Evolutionary conservation across 2,888 invertebrate species (phyloP).

Genomic region (Temnothorax ravouxi): DNA sequence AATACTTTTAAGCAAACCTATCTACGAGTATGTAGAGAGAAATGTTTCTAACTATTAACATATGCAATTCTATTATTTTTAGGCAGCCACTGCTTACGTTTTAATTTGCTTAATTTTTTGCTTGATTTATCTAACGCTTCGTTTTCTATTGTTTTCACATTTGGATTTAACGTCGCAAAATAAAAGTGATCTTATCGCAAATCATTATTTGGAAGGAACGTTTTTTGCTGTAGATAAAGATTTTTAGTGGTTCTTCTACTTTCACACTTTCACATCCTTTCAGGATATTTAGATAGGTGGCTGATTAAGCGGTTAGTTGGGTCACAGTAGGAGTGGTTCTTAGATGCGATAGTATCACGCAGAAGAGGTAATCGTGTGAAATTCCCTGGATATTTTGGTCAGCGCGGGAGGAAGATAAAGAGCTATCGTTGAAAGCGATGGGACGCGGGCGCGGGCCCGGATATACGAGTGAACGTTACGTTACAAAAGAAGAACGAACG

Average conservation of each 20-base stretch:
- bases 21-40: neutral
- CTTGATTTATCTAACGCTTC: neutral
- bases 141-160: neutral
- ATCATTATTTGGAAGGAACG: neutral
- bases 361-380: conserved; percentile 45
- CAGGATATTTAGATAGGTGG: conserved; percentile 19
- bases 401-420: neutral
- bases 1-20: neutral
- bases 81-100: neutral
- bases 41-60: neutral
- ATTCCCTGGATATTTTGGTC: conserved; percentile 30
- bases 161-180: neutral
- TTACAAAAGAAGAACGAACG: conserved; percentile 11
- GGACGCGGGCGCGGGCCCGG: too few relatives aligned
- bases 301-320: conserved; percentile 55
- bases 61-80: neutral
- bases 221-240: neutral
- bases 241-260: neutral
- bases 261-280: neutral
- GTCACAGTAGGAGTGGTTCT: neutral
- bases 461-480: conserved; percentile 3
- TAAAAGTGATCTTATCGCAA: neutral
- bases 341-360: neutral
- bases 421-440: conserved; percentile 13
- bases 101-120: neutral